A percentile compares a stretch with the other conserved stretches of the same genome.
Conservation (phyloP, 2,888 invertebrate genomes). For the Drosophila infuscata region DNA sequence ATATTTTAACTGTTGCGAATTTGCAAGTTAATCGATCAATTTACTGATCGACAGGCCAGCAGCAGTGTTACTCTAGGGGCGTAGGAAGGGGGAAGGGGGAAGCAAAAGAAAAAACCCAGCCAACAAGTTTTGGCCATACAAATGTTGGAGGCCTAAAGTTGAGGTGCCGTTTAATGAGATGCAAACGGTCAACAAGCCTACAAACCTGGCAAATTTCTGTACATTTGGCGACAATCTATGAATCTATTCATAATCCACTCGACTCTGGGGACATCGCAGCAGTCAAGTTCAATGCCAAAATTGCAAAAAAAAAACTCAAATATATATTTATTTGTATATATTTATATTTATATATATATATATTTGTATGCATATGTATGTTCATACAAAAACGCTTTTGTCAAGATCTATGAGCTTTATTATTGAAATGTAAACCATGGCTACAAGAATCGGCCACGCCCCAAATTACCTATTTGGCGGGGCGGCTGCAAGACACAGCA, state of each 20-base stretch:
- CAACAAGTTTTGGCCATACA: constrained; percentile 40
- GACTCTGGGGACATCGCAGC: constrained; percentile 33
- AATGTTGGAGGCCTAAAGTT: constrained; percentile 41
- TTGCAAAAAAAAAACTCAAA: constrained; percentile 33
- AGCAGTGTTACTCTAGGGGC: constrained; percentile 4
- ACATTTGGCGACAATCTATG: constrained; percentile 27
- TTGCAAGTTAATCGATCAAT: constrained; percentile 60
- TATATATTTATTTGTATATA: background rate
- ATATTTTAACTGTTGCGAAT: constrained; percentile 51
- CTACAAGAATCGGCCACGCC: constrained; percentile 58
- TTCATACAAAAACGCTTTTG: constrained; percentile 27
- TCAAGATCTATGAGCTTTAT: constrained; percentile 26
- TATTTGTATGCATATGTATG: background rate
- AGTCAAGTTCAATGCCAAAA: constrained; percentile 78
- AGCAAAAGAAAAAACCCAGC: constrained; percentile 38
- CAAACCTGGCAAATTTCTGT: constrained; percentile 33
- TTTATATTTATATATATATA: constrained; percentile 4
- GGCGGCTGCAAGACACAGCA: constrained; percentile 2
- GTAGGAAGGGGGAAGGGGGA: background rate
- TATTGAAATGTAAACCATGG: constrained; percentile 52
- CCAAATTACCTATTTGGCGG: constrained; percentile 3
- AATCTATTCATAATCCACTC: constrained; percentile 32
- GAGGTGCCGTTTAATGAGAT: constrained; percentile 68
- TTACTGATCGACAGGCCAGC: constrained; percentile 15
- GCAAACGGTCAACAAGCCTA: constrained; percentile 46